These are phyloP conservation scores for Odontamblyopus lacepedii DNA, from an alignment of 2,797 vertebrate species.

Conservation along the genomic window DNA sequence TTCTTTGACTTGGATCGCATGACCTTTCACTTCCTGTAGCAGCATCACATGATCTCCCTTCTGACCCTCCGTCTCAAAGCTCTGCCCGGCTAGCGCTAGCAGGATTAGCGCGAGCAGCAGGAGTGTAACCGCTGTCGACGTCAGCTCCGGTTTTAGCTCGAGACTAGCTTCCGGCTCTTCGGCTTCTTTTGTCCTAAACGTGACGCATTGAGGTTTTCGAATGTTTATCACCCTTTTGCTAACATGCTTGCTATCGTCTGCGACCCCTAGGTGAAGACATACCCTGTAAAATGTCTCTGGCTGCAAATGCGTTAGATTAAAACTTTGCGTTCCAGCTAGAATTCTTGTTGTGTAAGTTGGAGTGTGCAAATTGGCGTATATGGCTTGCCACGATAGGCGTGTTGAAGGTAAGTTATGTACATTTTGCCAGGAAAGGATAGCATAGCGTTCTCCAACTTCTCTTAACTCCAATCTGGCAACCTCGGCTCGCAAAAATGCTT, in stretches of 20 bases:
- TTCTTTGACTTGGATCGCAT: slow-evolving; percentile 46
- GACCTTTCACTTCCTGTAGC: slow-evolving; percentile 61
- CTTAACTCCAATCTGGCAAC: slow-evolving; percentile 63
- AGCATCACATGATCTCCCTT: slow-evolving; percentile 44
- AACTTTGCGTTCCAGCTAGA: slow-evolving; percentile 85
- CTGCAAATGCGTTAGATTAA: slow-evolving; percentile 91
- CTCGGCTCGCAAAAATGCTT: slow-evolving; percentile 27
- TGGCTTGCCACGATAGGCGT: slow-evolving; percentile 88
- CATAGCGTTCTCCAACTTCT: slow-evolving; percentile 81
- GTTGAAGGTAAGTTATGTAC: slow-evolving; percentile 84
- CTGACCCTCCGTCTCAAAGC: slow-evolving; percentile 56
- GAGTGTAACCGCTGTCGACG: slow-evolving; percentile 70
- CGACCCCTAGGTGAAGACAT: slow-evolving; percentile 84
- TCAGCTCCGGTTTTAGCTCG: slow-evolving; percentile 65
- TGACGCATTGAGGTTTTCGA: slow-evolving; percentile 76
- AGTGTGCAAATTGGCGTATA: slow-evolving; percentile 60
- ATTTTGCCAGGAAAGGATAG: slow-evolving; percentile 86
- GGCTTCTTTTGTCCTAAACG: slow-evolving; percentile 87
- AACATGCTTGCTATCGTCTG: slow-evolving; percentile 63
- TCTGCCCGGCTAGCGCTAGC: slow-evolving; percentile 76
- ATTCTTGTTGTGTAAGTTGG: slow-evolving; percentile 79
- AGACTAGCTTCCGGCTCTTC: slow-evolving; percentile 32
- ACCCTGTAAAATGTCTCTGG: slow-evolving; percentile 88
- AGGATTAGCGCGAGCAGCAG: slow-evolving; percentile 73
- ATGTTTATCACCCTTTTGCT: slow-evolving; percentile 42